Evolutionary conservation across 2,888 invertebrate genomes (phyloP).

Genomic region (Aromia moschata): DNA sequence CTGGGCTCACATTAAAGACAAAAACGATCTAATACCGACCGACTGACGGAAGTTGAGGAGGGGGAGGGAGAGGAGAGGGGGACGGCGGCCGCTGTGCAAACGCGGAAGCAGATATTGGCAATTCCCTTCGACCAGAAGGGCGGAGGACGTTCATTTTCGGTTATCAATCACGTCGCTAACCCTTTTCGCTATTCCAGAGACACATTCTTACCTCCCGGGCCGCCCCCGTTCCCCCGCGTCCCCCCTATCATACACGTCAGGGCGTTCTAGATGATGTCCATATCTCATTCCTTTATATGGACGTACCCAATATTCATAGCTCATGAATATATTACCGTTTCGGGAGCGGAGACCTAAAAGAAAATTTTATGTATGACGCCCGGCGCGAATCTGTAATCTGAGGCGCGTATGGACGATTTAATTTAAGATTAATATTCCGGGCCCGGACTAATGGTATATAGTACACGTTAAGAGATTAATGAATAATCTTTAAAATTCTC

Average conservation of each 20-base stretch:
- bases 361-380: conserved; percentile 41
- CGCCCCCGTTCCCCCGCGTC: conserved; percentile 11
- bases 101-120: conserved; percentile 41
- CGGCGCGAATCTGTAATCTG: conserved; percentile 36
- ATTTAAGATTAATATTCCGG: conserved; percentile 42
- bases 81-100: conserved; percentile 25
- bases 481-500: conserved; percentile 27
- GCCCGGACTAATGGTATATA: conserved; percentile 35
- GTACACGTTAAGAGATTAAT: conserved; percentile 29
- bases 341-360: conserved; percentile 36
- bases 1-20: too few relatives aligned
- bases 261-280: conserved; percentile 46
- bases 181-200: conserved; percentile 44
- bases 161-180: conserved; percentile 46
- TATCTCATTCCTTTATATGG: conserved; percentile 47
- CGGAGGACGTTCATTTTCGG: conserved; percentile 43
- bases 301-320: conserved; percentile 46
- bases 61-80: neutral
- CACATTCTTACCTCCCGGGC: conserved; percentile 38
- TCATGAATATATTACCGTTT: conserved; percentile 44
- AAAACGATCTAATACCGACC: too few relatives aligned
- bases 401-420: conserved; percentile 38
- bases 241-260: conserved; percentile 37
- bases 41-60: too few relatives aligned
- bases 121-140: conserved; percentile 43